phyloP scores from a whole-genome alignment of 2,888 invertebrate species.

The Ectobius pallidus region DNA sequence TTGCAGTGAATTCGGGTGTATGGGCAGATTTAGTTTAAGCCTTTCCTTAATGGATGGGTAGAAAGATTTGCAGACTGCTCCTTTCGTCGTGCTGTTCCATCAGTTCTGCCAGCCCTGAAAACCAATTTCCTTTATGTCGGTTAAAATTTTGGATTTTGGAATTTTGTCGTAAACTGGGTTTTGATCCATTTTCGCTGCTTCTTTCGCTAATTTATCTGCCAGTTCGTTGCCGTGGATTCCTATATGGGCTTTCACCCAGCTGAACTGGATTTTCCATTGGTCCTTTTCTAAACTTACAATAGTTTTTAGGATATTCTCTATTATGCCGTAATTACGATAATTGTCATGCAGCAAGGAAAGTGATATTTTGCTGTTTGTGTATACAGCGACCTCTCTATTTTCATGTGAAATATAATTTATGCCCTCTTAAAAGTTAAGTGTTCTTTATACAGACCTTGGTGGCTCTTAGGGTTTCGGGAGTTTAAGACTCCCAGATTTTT shows the following conservation, averaged over 20 bases:
- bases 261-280: slow-evolving; percentile 1
- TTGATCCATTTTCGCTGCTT: not conserved
- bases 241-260: not conserved
- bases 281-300: not conserved
- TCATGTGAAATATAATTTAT: no score
- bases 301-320: not conserved
- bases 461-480: no score
- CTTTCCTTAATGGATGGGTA: not conserved
- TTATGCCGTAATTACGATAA: not conserved
- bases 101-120: not conserved
- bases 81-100: not conserved
- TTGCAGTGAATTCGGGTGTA: not conserved
- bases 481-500: no score
- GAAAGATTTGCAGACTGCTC: not conserved
- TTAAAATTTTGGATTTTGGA: not conserved
- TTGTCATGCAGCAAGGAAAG: not conserved
- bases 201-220: not conserved
- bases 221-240: not conserved
- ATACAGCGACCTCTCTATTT: not conserved
- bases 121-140: not conserved
- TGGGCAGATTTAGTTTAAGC: not conserved
- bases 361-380: not conserved
- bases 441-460: no score
- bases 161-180: not conserved
- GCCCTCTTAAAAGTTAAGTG: no score